Base-by-base conservation (phyloP, 2,888 invertebrate species). In the Philhelius pedissequus region DNA sequence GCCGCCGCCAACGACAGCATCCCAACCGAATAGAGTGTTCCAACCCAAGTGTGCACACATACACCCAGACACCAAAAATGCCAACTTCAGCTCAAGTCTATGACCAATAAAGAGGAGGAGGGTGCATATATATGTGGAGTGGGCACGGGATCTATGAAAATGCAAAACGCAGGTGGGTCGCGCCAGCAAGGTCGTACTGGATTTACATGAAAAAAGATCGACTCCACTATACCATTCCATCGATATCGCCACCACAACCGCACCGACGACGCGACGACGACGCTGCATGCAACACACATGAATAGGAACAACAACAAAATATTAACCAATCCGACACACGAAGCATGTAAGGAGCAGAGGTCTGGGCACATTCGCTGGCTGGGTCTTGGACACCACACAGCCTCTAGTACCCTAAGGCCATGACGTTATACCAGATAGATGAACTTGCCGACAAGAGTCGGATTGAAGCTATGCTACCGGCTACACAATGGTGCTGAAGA, bases 101-200 rank as follows among this genome's bases (percentile, higher is more conserved):
- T n/a, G n/a, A n/a, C n/a, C n/a, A n/a, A n/a, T n/a, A 50, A 27
- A 30, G 40, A 48, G 48, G 35, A 64, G 48, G 73, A 77, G 75
- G 62, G 20, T 60, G 52, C 27, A 50, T 73, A 73, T 77, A 60
- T 79, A 69, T 40, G 77, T 66, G 58, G 69, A 84, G 80, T 84
- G 84, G 64, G 70, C 84, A 56, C 25, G 80, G 86, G 86, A 75
- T 84, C 84, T 84, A 84, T 84, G 84, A 84, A 84, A 84, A 84
- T 84, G 84, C 84, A 84, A 84, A 84, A 84, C 80, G 84, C 84
- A 84, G 84, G 84, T 84, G 84, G 84, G 84, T 80, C 84, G 84
- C 84, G 75, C 80, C 80, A 84, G 84, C 80, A 84, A 84, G 84
- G 84, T 84, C 84, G 80, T 75, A 68, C 71, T 71, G 71, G 48